phyloP scores from a whole-genome alignment of 2,113 vertebrate genomes.

The Catharus minimus region DNA sequence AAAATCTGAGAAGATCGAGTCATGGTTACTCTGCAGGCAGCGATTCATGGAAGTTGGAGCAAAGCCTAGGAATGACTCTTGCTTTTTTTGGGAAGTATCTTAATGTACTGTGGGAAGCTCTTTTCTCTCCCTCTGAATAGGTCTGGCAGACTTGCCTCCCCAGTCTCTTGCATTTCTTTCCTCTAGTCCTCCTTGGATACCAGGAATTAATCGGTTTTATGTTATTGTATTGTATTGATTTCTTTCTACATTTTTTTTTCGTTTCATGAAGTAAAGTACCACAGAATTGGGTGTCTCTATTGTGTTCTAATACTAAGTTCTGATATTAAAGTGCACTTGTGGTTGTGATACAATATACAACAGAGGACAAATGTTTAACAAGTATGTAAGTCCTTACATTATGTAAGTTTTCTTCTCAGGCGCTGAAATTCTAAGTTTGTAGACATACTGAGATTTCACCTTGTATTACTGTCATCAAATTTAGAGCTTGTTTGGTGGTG shows the following conservation, averaged over 20 bases:
- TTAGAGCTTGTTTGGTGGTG: neutral
- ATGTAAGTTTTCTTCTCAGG: neutral
- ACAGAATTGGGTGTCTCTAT: neutral
- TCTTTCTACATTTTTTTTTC: neutral
- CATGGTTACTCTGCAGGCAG: slow-evolving; percentile 3
- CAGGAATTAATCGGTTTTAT: neutral
- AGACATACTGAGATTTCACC: neutral
- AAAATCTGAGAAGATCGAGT: neutral
- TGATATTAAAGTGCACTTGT: neutral
- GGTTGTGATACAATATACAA: neutral
- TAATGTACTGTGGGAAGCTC: neutral
- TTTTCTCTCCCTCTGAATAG: neutral
- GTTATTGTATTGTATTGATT: neutral
- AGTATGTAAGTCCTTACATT: neutral
- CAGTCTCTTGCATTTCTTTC: neutral
- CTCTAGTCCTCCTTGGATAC: neutral
- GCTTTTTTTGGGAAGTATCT: slow-evolving; percentile 10
- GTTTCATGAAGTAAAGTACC: neutral
- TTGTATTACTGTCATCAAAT: neutral
- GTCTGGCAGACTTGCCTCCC: neutral
- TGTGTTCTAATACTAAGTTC: neutral
- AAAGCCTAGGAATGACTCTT: slow-evolving; percentile 47
- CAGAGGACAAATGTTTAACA: neutral
- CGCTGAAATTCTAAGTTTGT: neutral
- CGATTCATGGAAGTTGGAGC: slow-evolving; percentile 32